Evolutionary conservation across 2,797 vertebrate genomes (phyloP), one percentile per base, ranked within the genome.

Genomic region (Esox lucius): DNA sequence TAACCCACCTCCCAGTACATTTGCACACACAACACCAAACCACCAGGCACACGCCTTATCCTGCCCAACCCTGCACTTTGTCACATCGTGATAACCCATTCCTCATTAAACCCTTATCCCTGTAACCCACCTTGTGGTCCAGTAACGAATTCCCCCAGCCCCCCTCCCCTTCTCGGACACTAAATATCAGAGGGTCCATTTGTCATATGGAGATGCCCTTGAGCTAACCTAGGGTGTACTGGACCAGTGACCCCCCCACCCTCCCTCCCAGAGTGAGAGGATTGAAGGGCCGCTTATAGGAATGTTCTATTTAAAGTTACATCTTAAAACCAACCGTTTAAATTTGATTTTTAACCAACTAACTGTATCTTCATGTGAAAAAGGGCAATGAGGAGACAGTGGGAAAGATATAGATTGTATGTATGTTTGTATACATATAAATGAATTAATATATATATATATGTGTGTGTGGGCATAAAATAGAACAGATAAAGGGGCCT

Each of bases 171-270:
- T 3, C 71, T 72, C 39, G 56, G 53, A 62, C 85, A 90, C 91
- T 85, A 88, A 83, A 91, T 90, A 84, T 86, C 78, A 51, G 75
- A 79, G 83, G 74, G 76, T 81, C 83, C 85, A 90, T 91, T 89
- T 84, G 90, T 92, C 87, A 91, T 85, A 90, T 87, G 88, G 82
- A 87, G 89, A 90, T 91, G 88, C 85, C 90, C 89, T 88, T 88
- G 88, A 86, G 80, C 83, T 80, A 82, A 85, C 86, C 86, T 84
- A 85, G 61, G 76, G 80, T 70, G 76, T 53, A 71, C 61, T 69
- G 69, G 70, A 79, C 64, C 49, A 68, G 73, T 78, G 75, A 22
- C 39, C 49, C 79, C 75, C 46, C 48, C 80, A 39, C 49, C 79
- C 75, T 46, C 48, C 80, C 75, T 33, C 65, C 62, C 28, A n/a